Base-by-base conservation (phyloP, 1,140 invertebrate genomes). In the Aculops lycopersici region DNA sequence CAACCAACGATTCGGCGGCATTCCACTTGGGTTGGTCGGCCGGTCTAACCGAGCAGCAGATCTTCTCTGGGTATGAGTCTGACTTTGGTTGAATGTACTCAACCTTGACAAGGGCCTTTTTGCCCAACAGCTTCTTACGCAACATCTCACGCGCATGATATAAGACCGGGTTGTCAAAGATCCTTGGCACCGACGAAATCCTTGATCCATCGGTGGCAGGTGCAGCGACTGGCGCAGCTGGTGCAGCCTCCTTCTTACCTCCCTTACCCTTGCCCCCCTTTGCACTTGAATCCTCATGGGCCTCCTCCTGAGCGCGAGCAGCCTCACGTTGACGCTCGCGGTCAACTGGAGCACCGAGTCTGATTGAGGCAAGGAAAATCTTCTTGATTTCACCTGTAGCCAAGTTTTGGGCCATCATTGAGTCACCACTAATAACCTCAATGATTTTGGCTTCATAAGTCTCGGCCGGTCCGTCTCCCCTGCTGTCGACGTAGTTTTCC, bases 111-210 rank as follows among this genome's bases (percentile, higher is more conserved):
- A 77, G 74, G 38, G 66, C 80, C 52, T 76, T 81, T 56, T 97
- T 95, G 2, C 84, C 81, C 53, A 97, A 77, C 0, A 95, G 62
- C 55, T 86, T 84, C 52, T 92, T 94, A 20, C 92, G 66, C 2
- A 98, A 60, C 54, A 81, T 95, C 62, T 98, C 92, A 44, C 92
- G 66, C 1, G 86, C 86, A 57, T 97, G 88, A 55, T 76, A 92
- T 77, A 97, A 83, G 66, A 74, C 88, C 4, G 88, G 88, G 50
- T 94, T 77, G 51, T 97, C 88, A 54, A 95, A 98, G 0, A 97
- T 64, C 1, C 83, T 79, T 44, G 76, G 64, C 51, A 73, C 70
- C 63, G 42, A 39, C 37, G 45, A 35, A n/a, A n/a, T n/a, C 21
- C 37, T 37, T 12, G 37, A 5, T 21, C 36, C 38, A 19, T 16